phyloP scores from a whole-genome alignment of 2,888 invertebrate genomes.

The Drosophila differens region DNA sequence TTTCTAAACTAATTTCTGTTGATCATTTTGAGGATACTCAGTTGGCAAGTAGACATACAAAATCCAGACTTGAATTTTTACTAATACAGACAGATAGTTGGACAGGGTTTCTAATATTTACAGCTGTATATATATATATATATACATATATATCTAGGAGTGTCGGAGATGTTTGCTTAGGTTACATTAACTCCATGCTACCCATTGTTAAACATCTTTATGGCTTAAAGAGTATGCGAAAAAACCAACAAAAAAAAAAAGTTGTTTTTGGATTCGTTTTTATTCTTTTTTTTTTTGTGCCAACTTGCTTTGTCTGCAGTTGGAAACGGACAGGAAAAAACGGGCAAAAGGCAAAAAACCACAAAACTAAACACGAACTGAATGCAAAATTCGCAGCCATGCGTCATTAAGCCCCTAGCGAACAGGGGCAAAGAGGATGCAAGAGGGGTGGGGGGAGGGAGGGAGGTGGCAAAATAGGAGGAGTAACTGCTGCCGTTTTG shows the following conservation, averaged over 20 bases:
- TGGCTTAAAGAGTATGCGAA: slow-evolving; percentile 11
- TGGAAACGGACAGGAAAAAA: slow-evolving; percentile 29
- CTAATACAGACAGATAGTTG: background rate
- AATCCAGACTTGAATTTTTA: rapidly evolving
- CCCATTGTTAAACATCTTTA: background rate
- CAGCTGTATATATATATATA: background rate
- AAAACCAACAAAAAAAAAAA: background rate
- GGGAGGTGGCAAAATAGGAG: slow-evolving; percentile 36
- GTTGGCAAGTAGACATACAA: background rate
- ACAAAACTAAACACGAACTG: slow-evolving; percentile 67
- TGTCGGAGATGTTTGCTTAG: background rate
- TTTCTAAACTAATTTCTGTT: background rate
- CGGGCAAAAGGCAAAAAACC: slow-evolving; percentile 45
- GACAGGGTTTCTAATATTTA: background rate
- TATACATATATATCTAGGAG: background rate
- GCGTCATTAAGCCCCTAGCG: slow-evolving; percentile 57
- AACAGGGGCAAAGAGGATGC: background rate
- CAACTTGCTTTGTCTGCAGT: slow-evolving; percentile 44
- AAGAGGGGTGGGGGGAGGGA: background rate
- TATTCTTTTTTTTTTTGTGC: slow-evolving; percentile 3
- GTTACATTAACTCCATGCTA: background rate
- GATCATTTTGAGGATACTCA: background rate
- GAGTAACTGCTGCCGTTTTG: slow-evolving; percentile 54
- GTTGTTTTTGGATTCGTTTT: background rate
- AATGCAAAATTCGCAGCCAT: slow-evolving; percentile 65